Base-by-base conservation (phyloP, 2,888 invertebrate genomes). In the Drosophila rellima region DNA sequence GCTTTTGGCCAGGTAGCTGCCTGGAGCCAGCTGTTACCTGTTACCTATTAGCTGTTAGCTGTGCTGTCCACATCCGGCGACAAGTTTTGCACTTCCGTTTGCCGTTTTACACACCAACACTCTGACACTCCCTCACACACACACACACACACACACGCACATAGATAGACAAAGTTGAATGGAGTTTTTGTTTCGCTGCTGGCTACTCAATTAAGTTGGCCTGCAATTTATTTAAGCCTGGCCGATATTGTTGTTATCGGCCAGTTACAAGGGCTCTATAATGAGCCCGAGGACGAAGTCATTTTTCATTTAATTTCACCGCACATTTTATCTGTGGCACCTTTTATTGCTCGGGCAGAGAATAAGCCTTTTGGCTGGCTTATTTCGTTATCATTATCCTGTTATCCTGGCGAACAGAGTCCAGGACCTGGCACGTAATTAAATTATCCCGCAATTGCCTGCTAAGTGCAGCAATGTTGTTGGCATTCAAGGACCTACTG, bases 331-430 rank as follows among this genome's bases (percentile, higher is more conserved):
- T 80, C 80, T 65, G 56, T 70, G 20, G 66, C 61, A 65, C 63
- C 71, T 63, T 73, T 65, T 67, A 59, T 66, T 64, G 69, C 45
- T 29, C 6, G 13, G 31, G 13, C 15, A 20, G 33, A n/a, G 26
- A 65, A 48, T 70, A 81, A 84, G 75, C 77, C 72, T 79, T 87
- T 74, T 63, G 73, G 70, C 73, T 78, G 71, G 72, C 75, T 83
- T 89, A 78, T 86, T 86, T 76, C 73, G 84, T 81, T 89, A 87
- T 81, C 87, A 89, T 87, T 87, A 86, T 87, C 84, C 87, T 78
- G 80, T 87, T 86, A 87, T 84, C 76, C 81, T 63, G 63, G 66
- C 50, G 65, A 54, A 55, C 48, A 33, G 44, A 33, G 44, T 62
- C 48, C 48, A 50, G 51, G 11, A 26, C 7, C 31, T 37, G 73